Percentiles rank a stretch among this genome's conserved stretches.
These are phyloP conservation scores for Neolamprologus multifasciatus DNA, from an alignment of 2,797 vertebrate species.

Conservation along the genomic window DNA sequence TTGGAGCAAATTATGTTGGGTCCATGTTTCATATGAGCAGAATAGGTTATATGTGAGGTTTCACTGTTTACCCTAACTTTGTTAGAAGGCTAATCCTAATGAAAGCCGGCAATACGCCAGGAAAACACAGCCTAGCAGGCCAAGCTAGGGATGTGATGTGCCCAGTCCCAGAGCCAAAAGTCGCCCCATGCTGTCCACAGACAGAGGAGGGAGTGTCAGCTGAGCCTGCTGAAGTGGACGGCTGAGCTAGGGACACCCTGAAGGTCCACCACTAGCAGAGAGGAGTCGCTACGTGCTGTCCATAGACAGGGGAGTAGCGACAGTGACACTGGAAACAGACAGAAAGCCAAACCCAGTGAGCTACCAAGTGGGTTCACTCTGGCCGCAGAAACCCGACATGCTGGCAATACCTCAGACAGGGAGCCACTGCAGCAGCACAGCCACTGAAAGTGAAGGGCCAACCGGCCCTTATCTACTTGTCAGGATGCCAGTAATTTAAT, in stretches of 20 bases:
- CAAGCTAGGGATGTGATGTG: neutral
- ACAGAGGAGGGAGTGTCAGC: accelerated
- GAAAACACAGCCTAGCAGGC: neutral
- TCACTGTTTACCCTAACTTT: neutral
- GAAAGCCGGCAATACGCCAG: accelerated
- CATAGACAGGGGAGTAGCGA: neutral
- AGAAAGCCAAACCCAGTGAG: neutral
- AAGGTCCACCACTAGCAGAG: accelerated
- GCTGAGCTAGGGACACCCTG: neutral
- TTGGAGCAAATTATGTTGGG: neutral
- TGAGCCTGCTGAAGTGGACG: accelerated
- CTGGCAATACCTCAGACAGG: accelerated
- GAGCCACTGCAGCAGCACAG: neutral
- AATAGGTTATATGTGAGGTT: neutral
- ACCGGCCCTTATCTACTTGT: accelerated
- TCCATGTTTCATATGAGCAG: neutral
- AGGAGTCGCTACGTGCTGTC: accelerated
- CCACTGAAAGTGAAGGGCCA: neutral
- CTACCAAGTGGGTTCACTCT: no score
- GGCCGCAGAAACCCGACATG: accelerated
- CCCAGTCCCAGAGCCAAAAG: neutral
- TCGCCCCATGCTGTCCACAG: accelerated
- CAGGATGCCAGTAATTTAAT: accelerated
- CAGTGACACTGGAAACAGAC: neutral
- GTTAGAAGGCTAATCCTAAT: accelerated